phyloP scores from a whole-genome alignment of 2,113 vertebrate genomes.

The Oenanthe melanoleuca region DNA sequence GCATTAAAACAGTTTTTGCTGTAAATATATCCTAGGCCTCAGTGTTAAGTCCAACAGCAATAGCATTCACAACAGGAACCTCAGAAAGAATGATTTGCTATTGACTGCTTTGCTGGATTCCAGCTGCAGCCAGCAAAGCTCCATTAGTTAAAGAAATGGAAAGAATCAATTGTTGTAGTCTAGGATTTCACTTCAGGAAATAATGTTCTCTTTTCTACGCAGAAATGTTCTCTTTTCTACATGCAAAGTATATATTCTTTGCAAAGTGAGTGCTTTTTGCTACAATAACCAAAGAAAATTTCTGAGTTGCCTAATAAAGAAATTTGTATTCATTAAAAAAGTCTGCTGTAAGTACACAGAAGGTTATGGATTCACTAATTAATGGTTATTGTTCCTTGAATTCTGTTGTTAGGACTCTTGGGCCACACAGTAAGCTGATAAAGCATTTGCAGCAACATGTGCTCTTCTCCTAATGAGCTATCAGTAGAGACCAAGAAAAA shows the following conservation, averaged over 20 bases:
- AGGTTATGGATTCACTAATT: conserved; percentile 22
- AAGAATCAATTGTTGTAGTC: background rate
- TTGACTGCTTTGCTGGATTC: conserved; percentile 52
- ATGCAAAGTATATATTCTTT: background rate
- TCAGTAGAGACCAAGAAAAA: background rate
- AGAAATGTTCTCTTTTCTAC: background rate
- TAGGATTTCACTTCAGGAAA: conserved; percentile 19
- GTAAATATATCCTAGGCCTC: conserved; percentile 16
- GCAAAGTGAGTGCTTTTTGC: background rate
- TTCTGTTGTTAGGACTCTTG: background rate
- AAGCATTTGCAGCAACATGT: conserved; percentile 27
- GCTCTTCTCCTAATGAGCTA: conserved; percentile 30
- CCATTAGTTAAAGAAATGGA: conserved; percentile 32
- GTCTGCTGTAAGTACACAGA: background rate
- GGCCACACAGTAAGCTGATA: background rate
- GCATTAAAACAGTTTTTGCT: conserved; percentile 32
- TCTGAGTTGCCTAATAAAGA: background rate
- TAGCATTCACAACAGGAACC: conserved; percentile 14
- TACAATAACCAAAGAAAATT: background rate
- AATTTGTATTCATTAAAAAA: conserved; percentile 44
- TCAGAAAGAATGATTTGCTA: conserved; percentile 52
- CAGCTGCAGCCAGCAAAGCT: conserved; percentile 32
- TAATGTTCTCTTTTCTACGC: background rate
- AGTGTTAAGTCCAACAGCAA: conserved; percentile 33
- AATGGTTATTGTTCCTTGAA: background rate